Evolutionary conservation across 1,140 invertebrate genomes (phyloP), one percentile per base, ranked within the genome.

Genomic region (Leptinotarsa defecta): DNA sequence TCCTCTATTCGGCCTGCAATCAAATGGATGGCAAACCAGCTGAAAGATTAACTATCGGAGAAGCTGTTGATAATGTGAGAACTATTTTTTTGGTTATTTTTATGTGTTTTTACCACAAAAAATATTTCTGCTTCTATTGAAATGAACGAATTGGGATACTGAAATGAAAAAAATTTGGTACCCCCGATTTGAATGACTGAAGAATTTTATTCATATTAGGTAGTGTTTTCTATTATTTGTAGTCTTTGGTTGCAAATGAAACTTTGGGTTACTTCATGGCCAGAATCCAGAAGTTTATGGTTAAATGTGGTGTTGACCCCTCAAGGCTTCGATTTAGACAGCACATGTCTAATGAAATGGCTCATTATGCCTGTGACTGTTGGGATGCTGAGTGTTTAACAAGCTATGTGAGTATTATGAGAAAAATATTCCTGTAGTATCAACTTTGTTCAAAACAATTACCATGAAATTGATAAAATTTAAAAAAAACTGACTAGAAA

Each of bases 311-410:
- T 68, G 91, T 99, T 68, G 93, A 98, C 86, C 87, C 91, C 1
- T 90, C 92, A 20, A 94, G 93, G 83, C 84, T 99, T 43, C 90
- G 98, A 22, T 99, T 99, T 87, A 90, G 98, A 62, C 98, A 99
- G 85, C 98, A 99, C 83, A 96, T 99, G 95, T 90, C 91, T 72
- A 99, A 99, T 88, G 98, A 99, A 89, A 99, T 99, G 98, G 98
- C 98, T 81, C 98, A 99, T 88, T 99, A 99, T 88, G 98, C 98
- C n/a, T 95, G 95, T 87, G 98, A 99, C 85, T 99, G 98, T 83
- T 99, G 98, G 98, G 98, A 99, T 89, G 97, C 97, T 5, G 97
- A 99, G 86, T 94, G 93, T 83, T 89, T 98, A 5, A 98, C 97
- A 17, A 97, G 96, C 73, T 97, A 97, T 87, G 92, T 92, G 86